Conservation (phyloP, 2,797 vertebrate genomes). For the Garrulus glandarius region DNA sequence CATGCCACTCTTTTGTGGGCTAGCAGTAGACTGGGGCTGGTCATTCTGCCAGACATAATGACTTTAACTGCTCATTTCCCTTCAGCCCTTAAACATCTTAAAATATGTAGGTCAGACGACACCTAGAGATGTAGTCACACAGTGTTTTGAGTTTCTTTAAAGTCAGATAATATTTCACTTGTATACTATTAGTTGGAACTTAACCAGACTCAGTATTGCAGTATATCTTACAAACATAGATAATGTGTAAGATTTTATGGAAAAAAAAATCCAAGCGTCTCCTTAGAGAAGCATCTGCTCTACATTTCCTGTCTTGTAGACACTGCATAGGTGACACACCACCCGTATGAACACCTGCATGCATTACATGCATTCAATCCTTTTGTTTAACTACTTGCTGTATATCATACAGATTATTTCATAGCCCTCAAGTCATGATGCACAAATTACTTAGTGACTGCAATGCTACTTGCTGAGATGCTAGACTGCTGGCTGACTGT, state of each 20-base stretch:
- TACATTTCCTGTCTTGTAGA: neutral
- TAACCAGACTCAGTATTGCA: neutral
- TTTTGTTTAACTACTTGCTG: neutral
- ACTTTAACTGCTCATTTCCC: neutral
- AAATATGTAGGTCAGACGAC: neutral
- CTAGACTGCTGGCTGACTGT: neutral
- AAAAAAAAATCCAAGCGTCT: neutral
- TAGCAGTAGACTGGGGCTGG: neutral
- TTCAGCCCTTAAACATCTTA: neutral
- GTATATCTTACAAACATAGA: neutral
- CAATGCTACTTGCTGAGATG: neutral
- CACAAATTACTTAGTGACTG: slow-evolving; percentile 9
- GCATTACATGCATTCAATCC: neutral
- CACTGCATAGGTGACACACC: neutral
- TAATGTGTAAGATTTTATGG: neutral
- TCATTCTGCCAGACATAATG: neutral
- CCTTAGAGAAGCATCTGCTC: neutral
- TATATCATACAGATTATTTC: neutral
- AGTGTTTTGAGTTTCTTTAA: neutral
- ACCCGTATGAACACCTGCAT: neutral
- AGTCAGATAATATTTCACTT: neutral
- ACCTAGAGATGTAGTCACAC: neutral
- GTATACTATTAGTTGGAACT: neutral
- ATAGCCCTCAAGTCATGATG: neutral
- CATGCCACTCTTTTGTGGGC: fast-evolving